Conservation (phyloP, 37 sponge, comb jelly and placozoan species). For the Theonella swinhoei region DNA sequence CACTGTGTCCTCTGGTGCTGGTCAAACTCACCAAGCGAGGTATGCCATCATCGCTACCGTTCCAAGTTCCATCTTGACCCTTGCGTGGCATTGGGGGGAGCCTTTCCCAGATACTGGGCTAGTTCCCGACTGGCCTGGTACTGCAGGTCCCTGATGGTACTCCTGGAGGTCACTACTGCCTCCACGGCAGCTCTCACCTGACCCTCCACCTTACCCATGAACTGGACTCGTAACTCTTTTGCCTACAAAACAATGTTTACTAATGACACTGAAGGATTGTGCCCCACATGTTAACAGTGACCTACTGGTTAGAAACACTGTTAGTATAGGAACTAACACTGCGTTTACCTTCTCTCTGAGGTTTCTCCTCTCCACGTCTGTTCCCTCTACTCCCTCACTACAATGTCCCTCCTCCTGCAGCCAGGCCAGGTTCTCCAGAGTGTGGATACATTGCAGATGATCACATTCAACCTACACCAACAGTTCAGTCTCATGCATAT, state of each 20-base stretch:
- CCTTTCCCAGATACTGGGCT: too few species aligned
- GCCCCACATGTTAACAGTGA: too few species aligned
- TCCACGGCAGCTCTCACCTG: conserved; percentile 24
- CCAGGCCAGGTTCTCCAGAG: conserved; percentile 72
- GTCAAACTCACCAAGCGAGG: too few species aligned
- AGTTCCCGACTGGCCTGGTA: too few species aligned
- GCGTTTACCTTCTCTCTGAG: conserved; percentile 29
- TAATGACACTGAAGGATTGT: background rate
- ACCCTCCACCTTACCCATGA: conserved; percentile 30
- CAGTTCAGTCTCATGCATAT: too few species aligned
- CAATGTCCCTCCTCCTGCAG: conserved; percentile 40
- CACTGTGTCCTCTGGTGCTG: too few species aligned
- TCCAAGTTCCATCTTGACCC: too few species aligned
- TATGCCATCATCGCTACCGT: too few species aligned
- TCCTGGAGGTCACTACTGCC: background rate
- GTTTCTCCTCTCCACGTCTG: background rate
- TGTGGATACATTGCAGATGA: conserved; percentile 75
- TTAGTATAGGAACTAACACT: background rate
- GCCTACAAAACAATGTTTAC: conserved; percentile 30
- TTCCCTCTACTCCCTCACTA: background rate
- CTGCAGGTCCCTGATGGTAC: background rate
- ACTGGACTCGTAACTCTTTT: conserved; percentile 35
- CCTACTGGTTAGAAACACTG: too few species aligned
- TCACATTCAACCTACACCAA: conserved; percentile 67
- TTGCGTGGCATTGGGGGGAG: too few species aligned